Percentiles rank a stretch among this genome's conserved stretches.
Conservation (phyloP, 1,140 invertebrate species). For the Zaprionus ornatus region DNA sequence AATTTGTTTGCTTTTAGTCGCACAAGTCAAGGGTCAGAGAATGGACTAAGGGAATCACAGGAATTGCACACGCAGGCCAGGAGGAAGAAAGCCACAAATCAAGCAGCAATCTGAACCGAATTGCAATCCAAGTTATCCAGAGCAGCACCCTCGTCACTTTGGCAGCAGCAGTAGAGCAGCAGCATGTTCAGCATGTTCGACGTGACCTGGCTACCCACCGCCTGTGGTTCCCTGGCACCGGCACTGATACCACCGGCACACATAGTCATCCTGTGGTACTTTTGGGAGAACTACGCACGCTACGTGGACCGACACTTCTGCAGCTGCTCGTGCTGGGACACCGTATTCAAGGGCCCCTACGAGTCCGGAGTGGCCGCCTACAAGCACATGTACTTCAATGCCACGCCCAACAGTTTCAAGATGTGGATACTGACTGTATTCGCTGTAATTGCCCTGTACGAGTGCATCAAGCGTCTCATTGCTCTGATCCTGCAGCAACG, state of each 20-base stretch:
- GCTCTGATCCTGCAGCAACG: constrained; percentile 85
- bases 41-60: background rate
- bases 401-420: constrained; percentile 89
- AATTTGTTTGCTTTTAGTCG: background rate
- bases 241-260: constrained; percentile 86
- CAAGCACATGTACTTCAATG: constrained; percentile 94
- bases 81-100: background rate
- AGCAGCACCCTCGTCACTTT: background rate
- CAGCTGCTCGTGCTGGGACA: constrained; percentile 92
- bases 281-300: constrained; percentile 89
- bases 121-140: background rate
- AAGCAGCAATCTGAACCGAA: background rate
- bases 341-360: constrained; percentile 92
- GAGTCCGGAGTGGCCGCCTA: constrained; percentile 90
- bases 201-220: constrained; percentile 78
- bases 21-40: background rate
- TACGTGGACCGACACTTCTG: constrained; percentile 88
- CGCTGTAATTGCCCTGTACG: constrained; percentile 89
- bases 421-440: constrained; percentile 90
- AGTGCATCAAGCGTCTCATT: constrained; percentile 88
- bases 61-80: background rate
- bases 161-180: background rate
- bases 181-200: constrained; percentile 65
- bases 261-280: constrained; percentile 87
- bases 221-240: constrained; percentile 78